Percentiles rank a stretch among this genome's conserved stretches.
phyloP scores from a whole-genome alignment of 2,113 vertebrate species.

The Neofelis nebulosa region DNA sequence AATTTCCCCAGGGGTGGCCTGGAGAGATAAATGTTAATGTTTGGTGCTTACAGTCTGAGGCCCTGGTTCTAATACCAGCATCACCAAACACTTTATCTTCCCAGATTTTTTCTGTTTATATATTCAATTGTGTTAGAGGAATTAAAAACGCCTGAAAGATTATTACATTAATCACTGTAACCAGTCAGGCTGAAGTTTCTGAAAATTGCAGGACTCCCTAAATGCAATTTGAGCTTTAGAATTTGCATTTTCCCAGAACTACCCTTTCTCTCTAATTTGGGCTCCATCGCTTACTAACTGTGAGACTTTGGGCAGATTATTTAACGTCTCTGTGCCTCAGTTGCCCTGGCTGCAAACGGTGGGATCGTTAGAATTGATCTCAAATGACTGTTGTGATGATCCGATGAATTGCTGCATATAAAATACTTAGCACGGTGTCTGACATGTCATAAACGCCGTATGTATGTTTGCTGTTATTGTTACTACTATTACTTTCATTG shows the following conservation, averaged over 20 bases:
- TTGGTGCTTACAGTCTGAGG: not conserved
- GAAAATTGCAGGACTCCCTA: not conserved
- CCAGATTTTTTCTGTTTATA: not conserved
- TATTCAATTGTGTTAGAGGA: not conserved
- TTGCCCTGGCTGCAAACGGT: not conserved
- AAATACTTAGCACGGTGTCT: not conserved
- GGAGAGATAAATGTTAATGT: not conserved
- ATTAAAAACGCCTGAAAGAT: not conserved
- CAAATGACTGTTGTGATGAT: not conserved
- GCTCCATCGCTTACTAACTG: not conserved
- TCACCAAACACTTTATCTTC: not conserved
- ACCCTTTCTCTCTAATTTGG: not conserved
- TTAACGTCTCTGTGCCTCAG: not conserved
- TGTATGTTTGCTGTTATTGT: not conserved
- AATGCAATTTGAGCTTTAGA: not conserved
- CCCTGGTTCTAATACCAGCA: not conserved
- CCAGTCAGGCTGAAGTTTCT: not conserved
- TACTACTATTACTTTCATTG: not conserved
- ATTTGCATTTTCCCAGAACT: not conserved
- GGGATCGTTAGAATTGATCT: not conserved
- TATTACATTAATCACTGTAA: not conserved
- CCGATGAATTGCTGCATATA: not conserved
- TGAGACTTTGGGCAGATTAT: not conserved
- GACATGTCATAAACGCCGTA: not conserved
- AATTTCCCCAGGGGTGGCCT: conserved; percentile 21